Conservation (phyloP, 2,888 invertebrate species). For the Lomographa bimaculata region DNA sequence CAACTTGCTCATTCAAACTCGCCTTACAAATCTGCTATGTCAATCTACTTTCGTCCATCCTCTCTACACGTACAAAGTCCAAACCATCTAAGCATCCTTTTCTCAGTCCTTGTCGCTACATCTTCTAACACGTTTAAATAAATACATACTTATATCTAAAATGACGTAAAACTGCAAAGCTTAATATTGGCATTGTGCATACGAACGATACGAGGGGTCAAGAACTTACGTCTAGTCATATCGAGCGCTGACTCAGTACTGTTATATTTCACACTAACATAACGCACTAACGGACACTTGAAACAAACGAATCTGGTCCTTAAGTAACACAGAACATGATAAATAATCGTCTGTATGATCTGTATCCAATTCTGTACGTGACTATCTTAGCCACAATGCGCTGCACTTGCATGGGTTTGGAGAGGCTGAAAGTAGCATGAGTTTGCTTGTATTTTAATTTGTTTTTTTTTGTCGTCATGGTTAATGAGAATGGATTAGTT, state of each 20-base stretch:
- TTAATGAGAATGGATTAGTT: slow-evolving; percentile 29
- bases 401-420: slow-evolving; percentile 43
- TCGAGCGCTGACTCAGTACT: slow-evolving; percentile 62
- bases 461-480: slow-evolving; percentile 20
- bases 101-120: no score
- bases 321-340: slow-evolving; percentile 21
- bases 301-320: slow-evolving; percentile 14
- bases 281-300: slow-evolving; percentile 32
- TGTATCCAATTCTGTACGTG: slow-evolving; percentile 20
- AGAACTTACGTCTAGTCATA: slow-evolving; percentile 68
- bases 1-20: no score
- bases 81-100: no score
- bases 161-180: no score
- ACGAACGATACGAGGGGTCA: slow-evolving; percentile 57
- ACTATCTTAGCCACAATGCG: slow-evolving; percentile 41
- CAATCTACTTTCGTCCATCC: no score
- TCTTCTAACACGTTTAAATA: no score
- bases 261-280: slow-evolving; percentile 13
- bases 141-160: no score
- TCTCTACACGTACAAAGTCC: no score
- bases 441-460: slow-evolving; percentile 22
- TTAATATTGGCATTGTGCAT: no score
- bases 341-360: slow-evolving; percentile 14
- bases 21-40: no score
- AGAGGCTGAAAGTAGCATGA: slow-evolving; percentile 43